Conservation (phyloP, 2,888 invertebrate species). For the Eristalis intricaria region DNA sequence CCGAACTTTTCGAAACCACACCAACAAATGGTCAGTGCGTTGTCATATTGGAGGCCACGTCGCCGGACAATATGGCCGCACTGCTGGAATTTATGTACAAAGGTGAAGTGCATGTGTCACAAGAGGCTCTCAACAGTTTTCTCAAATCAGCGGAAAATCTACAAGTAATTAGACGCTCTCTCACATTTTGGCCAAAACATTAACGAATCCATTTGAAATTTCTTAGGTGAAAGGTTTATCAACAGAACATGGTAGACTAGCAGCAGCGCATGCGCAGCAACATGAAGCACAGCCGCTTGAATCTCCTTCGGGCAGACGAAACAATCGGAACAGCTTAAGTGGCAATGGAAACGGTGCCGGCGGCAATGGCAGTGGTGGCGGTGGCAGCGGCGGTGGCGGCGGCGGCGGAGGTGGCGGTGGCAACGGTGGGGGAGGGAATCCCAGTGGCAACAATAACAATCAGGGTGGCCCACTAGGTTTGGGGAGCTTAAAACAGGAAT, state of each 20-base stretch:
- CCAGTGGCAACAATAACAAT: constrained; percentile 73
- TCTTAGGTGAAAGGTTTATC: constrained; percentile 88
- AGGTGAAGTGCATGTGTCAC: constrained; percentile 95
- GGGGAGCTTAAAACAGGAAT: constrained; percentile 80
- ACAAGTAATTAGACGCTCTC: constrained; percentile 84
- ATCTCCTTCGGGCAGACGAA: constrained; percentile 81
- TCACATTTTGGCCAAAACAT: background rate
- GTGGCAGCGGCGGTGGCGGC: constrained; percentile 75
- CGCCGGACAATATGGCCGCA: constrained; percentile 94
- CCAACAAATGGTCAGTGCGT: constrained; percentile 87
- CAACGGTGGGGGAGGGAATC: constrained; percentile 42
- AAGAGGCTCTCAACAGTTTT: constrained; percentile 94
- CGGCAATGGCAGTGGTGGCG: constrained; percentile 76
- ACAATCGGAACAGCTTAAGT: constrained; percentile 80
- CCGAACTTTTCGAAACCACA: constrained; percentile 94
- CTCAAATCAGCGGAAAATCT: constrained; percentile 95
- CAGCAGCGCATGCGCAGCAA: constrained; percentile 81
- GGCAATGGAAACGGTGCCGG: constrained; percentile 80
- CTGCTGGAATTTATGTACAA: constrained; percentile 97
- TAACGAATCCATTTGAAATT: constrained; percentile 8
- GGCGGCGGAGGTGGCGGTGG: constrained; percentile 74
- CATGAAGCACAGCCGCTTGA: constrained; percentile 79
- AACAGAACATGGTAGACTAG: constrained; percentile 85
- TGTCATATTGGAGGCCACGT: constrained; percentile 94
- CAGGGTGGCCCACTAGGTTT: constrained; percentile 74